These are phyloP conservation scores for Petrolisthes cinctipes DNA, from an alignment of 2,888 invertebrate species.

Conservation along the genomic window DNA sequence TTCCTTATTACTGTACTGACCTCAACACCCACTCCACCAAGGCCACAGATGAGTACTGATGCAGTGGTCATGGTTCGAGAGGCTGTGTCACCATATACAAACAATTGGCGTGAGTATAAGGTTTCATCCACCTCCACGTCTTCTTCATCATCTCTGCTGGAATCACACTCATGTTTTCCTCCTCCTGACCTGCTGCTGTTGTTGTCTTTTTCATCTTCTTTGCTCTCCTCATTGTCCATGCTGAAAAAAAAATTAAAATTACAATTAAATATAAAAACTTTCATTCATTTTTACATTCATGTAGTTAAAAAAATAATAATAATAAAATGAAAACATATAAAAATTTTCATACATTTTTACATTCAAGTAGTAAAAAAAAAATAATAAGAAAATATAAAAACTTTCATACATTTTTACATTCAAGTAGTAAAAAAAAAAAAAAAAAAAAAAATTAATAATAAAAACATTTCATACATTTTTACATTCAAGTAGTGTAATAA, in stretches of 20 bases:
- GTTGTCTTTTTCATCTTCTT: neutral
- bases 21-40: constrained; percentile 96
- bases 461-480: no score
- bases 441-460: no score
- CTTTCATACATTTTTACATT: no score
- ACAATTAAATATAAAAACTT: no score
- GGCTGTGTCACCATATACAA: constrained; percentile 98
- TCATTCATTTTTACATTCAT: no score
- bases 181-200: neutral
- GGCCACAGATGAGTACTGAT: constrained; percentile 94
- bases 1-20: constrained; percentile 7
- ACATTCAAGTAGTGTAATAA: no score
- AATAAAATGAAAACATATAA: no score
- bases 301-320: no score
- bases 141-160: neutral
- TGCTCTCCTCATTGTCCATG: neutral
- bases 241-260: neutral
- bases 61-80: constrained; percentile 98
- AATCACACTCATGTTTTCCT: neutral
- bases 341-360: no score
- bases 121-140: constrained; percentile 19
- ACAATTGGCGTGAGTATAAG: constrained; percentile 87
- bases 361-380: no score
- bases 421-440: no score
- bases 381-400: no score